Evolutionary conservation across 2,888 invertebrate species (phyloP), one percentile per base, ranked within the genome.

Genomic region (Synanthedon andrenaeformis): DNA sequence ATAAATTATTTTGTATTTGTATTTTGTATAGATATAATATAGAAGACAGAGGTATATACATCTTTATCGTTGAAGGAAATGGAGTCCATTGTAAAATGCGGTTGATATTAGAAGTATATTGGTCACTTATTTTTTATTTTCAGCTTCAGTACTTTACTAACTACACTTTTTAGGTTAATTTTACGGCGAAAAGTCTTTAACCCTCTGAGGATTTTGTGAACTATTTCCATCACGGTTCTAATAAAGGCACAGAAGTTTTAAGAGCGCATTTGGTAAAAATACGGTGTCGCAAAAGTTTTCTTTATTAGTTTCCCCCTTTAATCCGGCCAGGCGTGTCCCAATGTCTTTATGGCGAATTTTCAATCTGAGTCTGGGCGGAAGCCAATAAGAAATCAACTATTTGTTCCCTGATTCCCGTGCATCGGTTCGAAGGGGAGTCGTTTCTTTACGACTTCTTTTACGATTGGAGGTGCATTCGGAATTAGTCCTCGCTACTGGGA

Each of bases 351-450:
- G 84, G 85, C 79, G 79, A 84, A 84, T 84, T 85, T 87, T 87
- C 85, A 85, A 87, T 84, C 85, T 83, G 81, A 79, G 79, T 76
- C 84, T 83, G 82, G 82, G 81, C 72, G 76, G 81, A 79, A 84
- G 81, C 83, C 87, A 87, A 85, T 86, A 86, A 85, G 83, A 84
- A 87, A 86, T 86, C 85, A 86, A 86, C 82, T 82, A 83, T 85
- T 87, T 82, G 82, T 81, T 78, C 79, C 76, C 76, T 82, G 83
- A 82, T 82, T 79, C 79, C 67, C 78, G 81, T 82, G 85, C 85
- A 84, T 81, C 79, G 76, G 77, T 76, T 77, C 70, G 77, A 78
- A 79, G 85, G 84, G 82, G 73, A 68, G 73, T 75, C 78, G 79
- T 67, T 84, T 81, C 85, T 87, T 87, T 87, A 87, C 85, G 87